Evolutionary conservation across 2,113 vertebrate genomes (phyloP).

Genomic region (Psammodynastes pulverulentus): DNA sequence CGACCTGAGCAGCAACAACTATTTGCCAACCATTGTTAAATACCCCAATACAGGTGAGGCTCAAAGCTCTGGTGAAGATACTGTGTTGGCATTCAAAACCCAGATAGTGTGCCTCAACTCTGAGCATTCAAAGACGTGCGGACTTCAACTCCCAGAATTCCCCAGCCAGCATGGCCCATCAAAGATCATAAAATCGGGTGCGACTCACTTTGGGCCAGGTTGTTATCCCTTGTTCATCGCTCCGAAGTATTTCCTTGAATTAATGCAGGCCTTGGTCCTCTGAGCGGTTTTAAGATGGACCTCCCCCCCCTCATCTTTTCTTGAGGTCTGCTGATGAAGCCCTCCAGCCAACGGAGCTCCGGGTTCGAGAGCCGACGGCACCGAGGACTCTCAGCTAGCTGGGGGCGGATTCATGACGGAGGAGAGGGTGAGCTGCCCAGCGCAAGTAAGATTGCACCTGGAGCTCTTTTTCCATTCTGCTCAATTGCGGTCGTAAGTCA

Average conservation of each 20-base stretch:
- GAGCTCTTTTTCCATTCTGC: neutral
- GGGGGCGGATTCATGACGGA: conserved; percentile 71
- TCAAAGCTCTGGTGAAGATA: neutral
- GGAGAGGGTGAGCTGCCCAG: conserved; percentile 57
- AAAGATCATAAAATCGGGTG: neutral
- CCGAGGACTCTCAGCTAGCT: conserved; percentile 65
- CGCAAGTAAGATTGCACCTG: conserved; percentile 67
- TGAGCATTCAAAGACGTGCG: neutral
- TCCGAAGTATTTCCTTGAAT: neutral
- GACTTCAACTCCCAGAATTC: neutral
- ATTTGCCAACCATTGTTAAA: conserved; percentile 78
- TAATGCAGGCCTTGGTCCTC: neutral
- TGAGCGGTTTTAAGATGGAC: neutral
- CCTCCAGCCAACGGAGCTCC: conserved; percentile 69
- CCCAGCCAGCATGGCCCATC: neutral
- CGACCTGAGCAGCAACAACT: conserved; percentile 83
- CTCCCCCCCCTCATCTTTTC: rapidly evolving
- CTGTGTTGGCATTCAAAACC: neutral
- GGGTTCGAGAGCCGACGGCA: conserved; percentile 72
- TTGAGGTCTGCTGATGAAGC: conserved; percentile 69
- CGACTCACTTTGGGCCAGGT: neutral
- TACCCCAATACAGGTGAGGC: conserved; percentile 76
- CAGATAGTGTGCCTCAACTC: neutral
- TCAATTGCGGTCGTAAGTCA: too few species aligned
- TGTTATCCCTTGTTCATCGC: neutral